A percentile compares a stretch with the other conserved stretches of the same genome.
phyloP scores from a whole-genome alignment of 2,888 invertebrate species.

The Petrophora chlorosata region DNA sequence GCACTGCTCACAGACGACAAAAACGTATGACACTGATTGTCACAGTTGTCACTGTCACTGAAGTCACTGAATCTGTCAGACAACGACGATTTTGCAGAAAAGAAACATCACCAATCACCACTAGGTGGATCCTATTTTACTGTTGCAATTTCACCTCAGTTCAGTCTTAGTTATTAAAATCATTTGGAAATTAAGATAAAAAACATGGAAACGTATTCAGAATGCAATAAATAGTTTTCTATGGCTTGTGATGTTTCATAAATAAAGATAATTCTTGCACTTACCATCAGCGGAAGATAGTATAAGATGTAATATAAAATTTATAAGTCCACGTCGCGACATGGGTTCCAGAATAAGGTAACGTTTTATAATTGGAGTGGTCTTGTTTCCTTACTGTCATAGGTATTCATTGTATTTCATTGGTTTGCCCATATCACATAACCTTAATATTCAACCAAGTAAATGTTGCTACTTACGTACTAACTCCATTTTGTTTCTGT shows the following conservation, averaged over 20 bases:
- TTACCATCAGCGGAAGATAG: conserved; percentile 39
- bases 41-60: too few species aligned
- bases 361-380: conserved; percentile 17
- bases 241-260: conserved; percentile 69
- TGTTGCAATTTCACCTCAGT: background rate
- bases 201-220: conserved; percentile 52
- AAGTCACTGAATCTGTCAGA: too few species aligned
- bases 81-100: too few species aligned
- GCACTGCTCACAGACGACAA: too few species aligned
- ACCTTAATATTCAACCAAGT: conserved; percentile 14
- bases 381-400: conserved; percentile 6
- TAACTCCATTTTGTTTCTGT: conserved; percentile 21
- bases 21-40: too few species aligned
- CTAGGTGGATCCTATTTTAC: too few species aligned
- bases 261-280: conserved; percentile 47
- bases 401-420: conserved; percentile 9
- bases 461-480: background rate
- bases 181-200: conserved; percentile 27
- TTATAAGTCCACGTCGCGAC: conserved; percentile 68
- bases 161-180: too few species aligned
- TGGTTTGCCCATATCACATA: conserved; percentile 5
- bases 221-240: conserved; percentile 53
- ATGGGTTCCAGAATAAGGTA: conserved; percentile 81
- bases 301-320: conserved; percentile 67
- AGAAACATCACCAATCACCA: too few species aligned